phyloP scores from a whole-genome alignment of 2,797 vertebrate genomes.

The Anguilla marmorata region DNA sequence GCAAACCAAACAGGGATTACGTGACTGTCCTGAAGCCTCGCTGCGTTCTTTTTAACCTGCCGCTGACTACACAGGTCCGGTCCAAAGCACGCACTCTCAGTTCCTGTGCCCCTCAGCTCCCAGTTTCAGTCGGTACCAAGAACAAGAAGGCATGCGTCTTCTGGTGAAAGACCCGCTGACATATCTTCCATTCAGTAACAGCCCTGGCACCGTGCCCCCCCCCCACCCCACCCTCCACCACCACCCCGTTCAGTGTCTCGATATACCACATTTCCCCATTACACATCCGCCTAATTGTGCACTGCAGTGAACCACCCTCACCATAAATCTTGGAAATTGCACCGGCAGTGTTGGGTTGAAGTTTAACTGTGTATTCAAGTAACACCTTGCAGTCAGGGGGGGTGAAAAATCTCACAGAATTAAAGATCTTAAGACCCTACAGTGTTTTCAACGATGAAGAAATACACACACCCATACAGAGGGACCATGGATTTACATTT shows the following conservation, averaged over 20 bases:
- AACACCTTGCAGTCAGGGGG: not conserved
- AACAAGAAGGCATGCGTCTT: not conserved
- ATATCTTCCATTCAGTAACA: not conserved
- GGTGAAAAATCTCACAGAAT: not conserved
- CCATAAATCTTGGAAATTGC: conserved; percentile 34
- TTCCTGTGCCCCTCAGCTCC: not conserved
- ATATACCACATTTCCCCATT: not conserved
- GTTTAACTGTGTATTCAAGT: not conserved
- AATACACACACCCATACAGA: not conserved
- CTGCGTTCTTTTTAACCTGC: not conserved
- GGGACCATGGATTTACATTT: not conserved
- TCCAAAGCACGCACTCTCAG: not conserved
- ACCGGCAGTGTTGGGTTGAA: conserved; percentile 24
- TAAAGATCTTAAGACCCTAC: not conserved
- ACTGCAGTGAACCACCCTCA: not conserved
- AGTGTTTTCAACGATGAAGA: not conserved
- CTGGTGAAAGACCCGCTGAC: not conserved
- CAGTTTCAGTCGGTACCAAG: not conserved
- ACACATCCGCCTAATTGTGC: not conserved
- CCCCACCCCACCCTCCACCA: too few relatives aligned
- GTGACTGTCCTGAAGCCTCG: not conserved
- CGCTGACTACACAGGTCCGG: not conserved
- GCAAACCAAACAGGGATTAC: not conserved
- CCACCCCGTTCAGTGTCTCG: not conserved
- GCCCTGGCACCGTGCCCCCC: not conserved